Evolutionary conservation across 2,113 vertebrate genomes (phyloP), one percentile per base, ranked within the genome.

Genomic region (Phocoena phocoena): DNA sequence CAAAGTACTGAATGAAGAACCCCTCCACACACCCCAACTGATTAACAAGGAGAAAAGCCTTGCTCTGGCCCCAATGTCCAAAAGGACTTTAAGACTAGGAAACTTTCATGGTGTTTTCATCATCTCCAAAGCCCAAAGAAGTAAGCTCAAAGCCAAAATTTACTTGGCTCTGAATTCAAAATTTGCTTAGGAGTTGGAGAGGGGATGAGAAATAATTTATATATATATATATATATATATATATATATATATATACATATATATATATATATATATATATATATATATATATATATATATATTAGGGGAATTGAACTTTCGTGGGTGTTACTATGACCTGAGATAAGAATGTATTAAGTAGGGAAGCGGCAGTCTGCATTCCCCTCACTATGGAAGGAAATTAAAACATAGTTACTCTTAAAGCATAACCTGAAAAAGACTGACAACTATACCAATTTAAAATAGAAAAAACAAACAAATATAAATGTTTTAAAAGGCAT

Each of bases 51-150:
- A 76, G 31, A 74, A 73, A 50, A 70, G 9, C 25, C 44, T 23
- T 18, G 6, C 50, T 74, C 36, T 0, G 26, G 36, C 3, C 13
- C 10, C 1, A 6, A 0, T 9, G 21, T 55, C 53, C 63, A n/a
- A 62, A 65, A 21, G 25, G 15, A 25, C 23, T 65, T 53, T 67
- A 1, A 4, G 4, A 28, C 41, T 14, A 8, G 33, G 53, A 21
- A 0, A 4, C 12, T 6, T 71, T 21, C 25, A 1, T 0, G 47
- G 10, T 1, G 8, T 14, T 91, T 79, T 44, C 8, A 17, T 60
- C 65, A 33, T 31, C 33, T 77, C 85, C 86, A 63, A 63, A 55
- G 65, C 9, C 65, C 70, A 83, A 21, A 44, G 76, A 79, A 58
- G 50, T 12, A 26, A 71, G 13, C 18, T 84, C 82, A 55, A 68